phyloP scores from a whole-genome alignment of 2,888 invertebrate species.

The Conchocele bisecta region DNA sequence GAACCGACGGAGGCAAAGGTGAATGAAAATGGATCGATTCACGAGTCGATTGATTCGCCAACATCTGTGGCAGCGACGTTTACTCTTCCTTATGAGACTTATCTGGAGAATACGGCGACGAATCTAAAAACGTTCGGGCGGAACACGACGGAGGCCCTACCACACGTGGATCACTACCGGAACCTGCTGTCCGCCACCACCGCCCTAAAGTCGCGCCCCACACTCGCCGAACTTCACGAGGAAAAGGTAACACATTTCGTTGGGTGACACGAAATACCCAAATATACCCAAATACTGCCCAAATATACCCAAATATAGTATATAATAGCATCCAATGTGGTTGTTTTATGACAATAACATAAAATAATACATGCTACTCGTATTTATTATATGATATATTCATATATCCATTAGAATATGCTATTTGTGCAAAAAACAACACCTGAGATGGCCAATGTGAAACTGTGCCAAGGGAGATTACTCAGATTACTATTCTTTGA shows the following conservation, averaged over 20 bases:
- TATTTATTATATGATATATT: no score
- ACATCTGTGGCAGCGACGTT: conserved; percentile 38
- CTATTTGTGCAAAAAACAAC: no score
- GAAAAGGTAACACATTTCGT: conserved; percentile 73
- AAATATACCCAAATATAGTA: no score
- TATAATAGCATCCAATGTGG: no score
- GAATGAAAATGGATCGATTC: conserved; percentile 30
- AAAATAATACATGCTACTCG: no score
- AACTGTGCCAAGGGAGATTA: no score
- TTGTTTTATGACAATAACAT: no score
- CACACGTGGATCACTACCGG: conserved; percentile 76
- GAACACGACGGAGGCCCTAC: conserved; percentile 75
- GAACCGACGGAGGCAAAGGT: conserved; percentile 12
- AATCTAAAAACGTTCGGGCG: conserved; percentile 69
- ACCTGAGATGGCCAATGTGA: no score
- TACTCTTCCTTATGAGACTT: conserved; percentile 53
- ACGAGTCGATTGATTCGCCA: conserved; percentile 29
- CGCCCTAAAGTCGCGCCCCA: conserved; percentile 79
- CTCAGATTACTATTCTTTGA: no score
- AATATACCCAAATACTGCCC: no score
- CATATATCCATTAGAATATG: no score
- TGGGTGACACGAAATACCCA: no score
- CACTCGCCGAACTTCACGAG: conserved; percentile 82
- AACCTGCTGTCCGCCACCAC: conserved; percentile 76
- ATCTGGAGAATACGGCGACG: conserved; percentile 37